These are phyloP conservation scores for Yponomeuta malinellus DNA, from an alignment of 2,888 invertebrate genomes.

Conservation along the genomic window DNA sequence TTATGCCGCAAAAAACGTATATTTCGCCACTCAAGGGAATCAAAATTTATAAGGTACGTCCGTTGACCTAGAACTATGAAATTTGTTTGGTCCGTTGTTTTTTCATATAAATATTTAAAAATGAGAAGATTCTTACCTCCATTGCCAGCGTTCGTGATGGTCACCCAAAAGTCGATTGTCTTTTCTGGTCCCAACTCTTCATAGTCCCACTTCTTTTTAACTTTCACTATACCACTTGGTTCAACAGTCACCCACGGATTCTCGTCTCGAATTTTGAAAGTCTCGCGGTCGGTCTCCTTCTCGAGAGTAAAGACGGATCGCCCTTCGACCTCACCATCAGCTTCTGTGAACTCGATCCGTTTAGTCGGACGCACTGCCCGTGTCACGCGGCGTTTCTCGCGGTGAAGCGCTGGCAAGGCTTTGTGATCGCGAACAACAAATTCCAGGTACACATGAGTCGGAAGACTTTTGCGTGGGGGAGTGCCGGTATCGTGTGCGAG, in stretches of 20 bases:
- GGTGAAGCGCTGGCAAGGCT: slow-evolving; percentile 78
- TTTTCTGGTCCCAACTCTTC: slow-evolving; percentile 95
- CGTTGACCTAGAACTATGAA: too few species aligned
- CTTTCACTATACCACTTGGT: slow-evolving; percentile 92
- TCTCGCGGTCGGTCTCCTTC: slow-evolving; percentile 93
- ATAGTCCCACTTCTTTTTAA: slow-evolving; percentile 98
- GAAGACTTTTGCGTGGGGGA: slow-evolving; percentile 82
- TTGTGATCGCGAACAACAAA: slow-evolving; percentile 78
- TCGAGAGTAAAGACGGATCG: slow-evolving; percentile 92
- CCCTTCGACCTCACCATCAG: slow-evolving; percentile 91
- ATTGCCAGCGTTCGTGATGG: slow-evolving; percentile 92
- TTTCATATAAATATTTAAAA: not conserved
- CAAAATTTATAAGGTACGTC: too few species aligned
- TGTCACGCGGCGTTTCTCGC: slow-evolving; percentile 87
- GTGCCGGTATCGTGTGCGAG: slow-evolving; percentile 89
- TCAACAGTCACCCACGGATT: slow-evolving; percentile 96
- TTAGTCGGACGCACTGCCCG: slow-evolving; percentile 96
- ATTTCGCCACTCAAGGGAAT: too few species aligned
- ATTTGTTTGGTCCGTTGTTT: not conserved
- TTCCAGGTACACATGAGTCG: slow-evolving; percentile 86
- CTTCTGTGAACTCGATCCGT: slow-evolving; percentile 92
- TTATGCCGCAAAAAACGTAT: too few species aligned
- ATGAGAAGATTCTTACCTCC: slow-evolving; percentile 79
- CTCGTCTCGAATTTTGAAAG: slow-evolving; percentile 94
- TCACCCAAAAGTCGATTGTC: slow-evolving; percentile 97